Conservation (phyloP, 2,888 invertebrate genomes). For the Papilio protenor region DNA sequence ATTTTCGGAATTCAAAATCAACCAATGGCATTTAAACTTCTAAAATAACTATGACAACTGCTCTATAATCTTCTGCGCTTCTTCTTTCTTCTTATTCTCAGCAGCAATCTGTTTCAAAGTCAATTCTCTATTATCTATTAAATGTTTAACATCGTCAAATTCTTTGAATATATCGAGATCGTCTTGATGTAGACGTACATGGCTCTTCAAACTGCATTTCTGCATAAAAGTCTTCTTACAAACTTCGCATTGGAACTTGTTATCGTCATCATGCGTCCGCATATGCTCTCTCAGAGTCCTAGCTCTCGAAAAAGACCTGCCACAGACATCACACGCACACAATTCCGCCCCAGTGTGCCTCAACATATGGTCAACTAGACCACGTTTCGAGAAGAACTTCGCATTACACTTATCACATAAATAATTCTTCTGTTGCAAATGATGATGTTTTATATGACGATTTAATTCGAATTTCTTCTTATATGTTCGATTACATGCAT, state of each 20-base stretch:
- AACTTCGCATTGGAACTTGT: slow-evolving; percentile 72
- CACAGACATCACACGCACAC: slow-evolving; percentile 71
- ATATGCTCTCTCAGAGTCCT: slow-evolving; percentile 74
- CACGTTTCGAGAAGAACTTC: slow-evolving; percentile 76
- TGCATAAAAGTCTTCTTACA: slow-evolving; percentile 77
- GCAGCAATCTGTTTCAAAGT: slow-evolving; percentile 77
- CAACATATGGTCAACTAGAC: slow-evolving; percentile 70
- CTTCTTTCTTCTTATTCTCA: slow-evolving; percentile 68
- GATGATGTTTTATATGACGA: slow-evolving; percentile 77
- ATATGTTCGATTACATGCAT: slow-evolving; percentile 76
- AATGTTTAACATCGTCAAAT: slow-evolving; percentile 78
- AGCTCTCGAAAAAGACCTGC: slow-evolving; percentile 65
- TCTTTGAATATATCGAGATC: slow-evolving; percentile 80
- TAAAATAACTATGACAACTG: slow-evolving; percentile 52
- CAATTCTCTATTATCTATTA: slow-evolving; percentile 76
- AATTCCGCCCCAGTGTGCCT: slow-evolving; percentile 68
- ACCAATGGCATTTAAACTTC: background rate
- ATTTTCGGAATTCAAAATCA: background rate
- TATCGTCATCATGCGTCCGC: slow-evolving; percentile 70
- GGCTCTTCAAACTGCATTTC: slow-evolving; percentile 76
- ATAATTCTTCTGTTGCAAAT: slow-evolving; percentile 73
- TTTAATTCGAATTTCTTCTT: slow-evolving; percentile 78
- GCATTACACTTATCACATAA: slow-evolving; percentile 76
- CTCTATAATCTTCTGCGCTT: slow-evolving; percentile 59
- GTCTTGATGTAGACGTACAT: slow-evolving; percentile 74